A percentile compares a stretch with the other conserved stretches of the same genome.
Evolutionary conservation across 2,888 invertebrate species (phyloP).

Genomic region (Tenthredo notha): DNA sequence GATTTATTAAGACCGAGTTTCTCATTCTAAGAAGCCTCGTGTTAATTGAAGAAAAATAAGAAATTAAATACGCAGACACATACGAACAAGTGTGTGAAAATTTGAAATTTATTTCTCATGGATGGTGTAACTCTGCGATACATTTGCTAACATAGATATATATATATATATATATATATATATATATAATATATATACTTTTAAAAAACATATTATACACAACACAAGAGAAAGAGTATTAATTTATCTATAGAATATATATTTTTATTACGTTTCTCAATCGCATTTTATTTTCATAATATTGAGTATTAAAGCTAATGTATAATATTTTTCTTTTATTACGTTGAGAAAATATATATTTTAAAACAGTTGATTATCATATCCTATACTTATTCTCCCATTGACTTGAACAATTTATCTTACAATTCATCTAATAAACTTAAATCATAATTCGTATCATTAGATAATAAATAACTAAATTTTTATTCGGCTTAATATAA

Average conservation of each 20-base stretch:
- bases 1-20: not conserved
- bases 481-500: constrained; percentile 52
- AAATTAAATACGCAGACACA: not conserved
- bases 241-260: constrained; percentile 52
- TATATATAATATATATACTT: too few species aligned
- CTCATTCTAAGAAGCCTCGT: not conserved
- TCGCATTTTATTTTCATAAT: constrained; percentile 65
- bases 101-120: not conserved
- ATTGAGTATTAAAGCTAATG: constrained; percentile 43
- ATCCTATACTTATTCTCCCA: not conserved
- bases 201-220: constrained; percentile 37
- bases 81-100: not conserved
- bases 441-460: not conserved
- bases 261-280: constrained; percentile 56
- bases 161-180: not conserved
- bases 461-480: constrained; percentile 49
- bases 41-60: not conserved
- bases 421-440: not conserved
- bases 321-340: constrained; percentile 45
- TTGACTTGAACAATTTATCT: not conserved
- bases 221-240: constrained; percentile 36
- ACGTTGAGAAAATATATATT: constrained; percentile 59
- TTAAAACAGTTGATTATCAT: constrained; percentile 53
- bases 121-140: constrained; percentile 22
- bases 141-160: constrained; percentile 31